A percentile compares a stretch with the other conserved stretches of the same genome.
phyloP scores from a whole-genome alignment of 35 echinoderm and acorn worm species.

The Acanthaster planci region DNA sequence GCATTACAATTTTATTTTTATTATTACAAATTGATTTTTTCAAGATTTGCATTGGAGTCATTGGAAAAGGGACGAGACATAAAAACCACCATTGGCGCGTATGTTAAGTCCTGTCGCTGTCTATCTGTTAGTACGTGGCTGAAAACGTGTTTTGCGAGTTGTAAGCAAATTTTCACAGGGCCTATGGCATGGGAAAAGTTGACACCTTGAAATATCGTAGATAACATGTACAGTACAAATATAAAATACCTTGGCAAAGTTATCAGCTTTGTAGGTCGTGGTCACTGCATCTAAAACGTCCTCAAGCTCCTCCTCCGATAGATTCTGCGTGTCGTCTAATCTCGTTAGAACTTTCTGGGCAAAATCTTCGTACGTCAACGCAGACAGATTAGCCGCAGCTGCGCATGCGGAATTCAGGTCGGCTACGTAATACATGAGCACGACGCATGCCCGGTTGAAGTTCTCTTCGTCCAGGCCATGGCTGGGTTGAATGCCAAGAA shows the following conservation, averaged over 20 bases:
- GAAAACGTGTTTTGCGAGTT: too few species aligned
- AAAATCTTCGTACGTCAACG: background rate
- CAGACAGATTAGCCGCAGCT: background rate
- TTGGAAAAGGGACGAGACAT: too few species aligned
- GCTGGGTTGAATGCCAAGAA: slow-evolving; percentile 13
- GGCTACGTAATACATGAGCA: slow-evolving; percentile 46
- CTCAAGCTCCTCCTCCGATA: slow-evolving; percentile 60
- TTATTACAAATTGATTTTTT: too few species aligned
- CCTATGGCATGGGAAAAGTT: too few species aligned
- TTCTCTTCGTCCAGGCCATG: slow-evolving; percentile 47
- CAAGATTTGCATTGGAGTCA: too few species aligned
- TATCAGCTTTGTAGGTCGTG: slow-evolving; percentile 11
- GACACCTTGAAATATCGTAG: too few species aligned
- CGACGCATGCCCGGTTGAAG: slow-evolving; percentile 36
- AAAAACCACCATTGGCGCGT: too few species aligned
- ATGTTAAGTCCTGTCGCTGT: too few species aligned
- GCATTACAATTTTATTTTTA: too few species aligned
- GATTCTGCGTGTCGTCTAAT: background rate
- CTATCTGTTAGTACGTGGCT: too few species aligned
- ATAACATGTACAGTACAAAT: too few species aligned
- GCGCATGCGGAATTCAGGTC: slow-evolving; percentile 35
- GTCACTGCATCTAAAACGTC: slow-evolving; percentile 37
- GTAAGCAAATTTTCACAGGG: too few species aligned
- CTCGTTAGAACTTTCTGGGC: background rate
- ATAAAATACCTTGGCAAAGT: slow-evolving; percentile 46